Evolutionary conservation across 2,797 vertebrate genomes (phyloP), one percentile per base, ranked within the genome.

Genomic region (Gouania willdenowi): DNA sequence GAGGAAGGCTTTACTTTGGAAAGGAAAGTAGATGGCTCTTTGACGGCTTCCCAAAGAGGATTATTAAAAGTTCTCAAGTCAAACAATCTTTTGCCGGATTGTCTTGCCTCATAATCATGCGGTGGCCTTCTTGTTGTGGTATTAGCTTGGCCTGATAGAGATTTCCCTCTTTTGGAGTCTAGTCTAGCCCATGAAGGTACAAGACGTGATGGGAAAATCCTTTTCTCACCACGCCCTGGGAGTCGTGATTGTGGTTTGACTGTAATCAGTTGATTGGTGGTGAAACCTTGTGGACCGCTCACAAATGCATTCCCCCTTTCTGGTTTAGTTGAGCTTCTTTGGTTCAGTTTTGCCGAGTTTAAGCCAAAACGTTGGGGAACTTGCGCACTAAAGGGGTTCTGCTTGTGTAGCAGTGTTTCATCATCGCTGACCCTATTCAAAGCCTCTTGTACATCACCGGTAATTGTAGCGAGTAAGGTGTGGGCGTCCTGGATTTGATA

Each of bases 401-500:
- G 38, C 9, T 22, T 2, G 9, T 34, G 21, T 12, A 23, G 5
- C 0, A 0, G 23, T 3, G 29, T 1, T 4, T 8, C 4, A 7
- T 5, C 26, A 15, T 10, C 5, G 0, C n/a, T 7, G n/a, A 1
- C 5, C 40, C 40, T 20, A 12, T 8, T 32, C 20, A 11, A 17
- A 17, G 8, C 15, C 14, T 28, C 24, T 21, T 1, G 18, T 18
- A 10, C 10, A 4, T 33, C 23, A 24, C 11, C 29, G 2, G 24
- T 2, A 3, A 14, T 27, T 2, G 8, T 8, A 1, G 32, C 19
- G 5, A 4, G n/a, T 1, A 52, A 40, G 1, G 40, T 9, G 11
- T 39, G 39, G 8, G 60, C 32, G 21, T 44, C 41, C 33, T 41
- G 56, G 24, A 70, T 52, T 16, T 60, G 65, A 55, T 66, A 59